Base-by-base conservation (phyloP, 2,888 invertebrate genomes). In the Morpho achilles region DNA sequence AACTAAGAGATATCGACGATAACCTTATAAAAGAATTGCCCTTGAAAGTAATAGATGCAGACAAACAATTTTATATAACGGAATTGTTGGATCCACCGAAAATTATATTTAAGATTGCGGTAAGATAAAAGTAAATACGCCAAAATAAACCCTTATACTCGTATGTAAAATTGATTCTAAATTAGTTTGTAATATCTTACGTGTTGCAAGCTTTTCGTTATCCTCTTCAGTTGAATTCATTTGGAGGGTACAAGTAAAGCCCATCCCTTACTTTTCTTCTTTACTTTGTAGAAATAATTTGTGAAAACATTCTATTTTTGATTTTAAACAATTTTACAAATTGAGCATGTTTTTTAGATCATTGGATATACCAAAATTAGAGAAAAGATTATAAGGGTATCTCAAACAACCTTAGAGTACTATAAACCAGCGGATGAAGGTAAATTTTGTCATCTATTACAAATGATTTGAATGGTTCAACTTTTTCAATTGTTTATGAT, bases 101-200 rank as follows among this genome's bases (percentile, higher is more conserved):
- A 6, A 51, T 59, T 0, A 63, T 66, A 56, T 86, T 86, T 56
- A 73, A 67, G 65, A 69, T 86, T 50, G 71, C 69, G 49, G 86
- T 65, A 58, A 60, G 61, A 16, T 43, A 48, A 8, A 22, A 48
- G n/a, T 45, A 6, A 7, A 7, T 32, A n/a, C 8, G 47, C 8
- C 8, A 22, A 22, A 8, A 7, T 32, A 47, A 39, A 49, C 8
- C 16, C 16, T 16, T 16, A 2, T 32, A 53, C 9, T 22, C 5
- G 16, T 9, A 16, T 43, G 4, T 0, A 32, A 16, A 23, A 7
- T 9, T 10, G 8, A 40, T 3, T 40, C 7, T 23, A 9, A 39
- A 43, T 2, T 32, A 32, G 32, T 23, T 23, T 23, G 3, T 32
- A 32, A 32, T 32, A 5, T 5, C 32, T 32, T 32, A 32, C 5